phyloP scores from a whole-genome alignment of 2,888 invertebrate species.

The Phlogophora meticulosa region DNA sequence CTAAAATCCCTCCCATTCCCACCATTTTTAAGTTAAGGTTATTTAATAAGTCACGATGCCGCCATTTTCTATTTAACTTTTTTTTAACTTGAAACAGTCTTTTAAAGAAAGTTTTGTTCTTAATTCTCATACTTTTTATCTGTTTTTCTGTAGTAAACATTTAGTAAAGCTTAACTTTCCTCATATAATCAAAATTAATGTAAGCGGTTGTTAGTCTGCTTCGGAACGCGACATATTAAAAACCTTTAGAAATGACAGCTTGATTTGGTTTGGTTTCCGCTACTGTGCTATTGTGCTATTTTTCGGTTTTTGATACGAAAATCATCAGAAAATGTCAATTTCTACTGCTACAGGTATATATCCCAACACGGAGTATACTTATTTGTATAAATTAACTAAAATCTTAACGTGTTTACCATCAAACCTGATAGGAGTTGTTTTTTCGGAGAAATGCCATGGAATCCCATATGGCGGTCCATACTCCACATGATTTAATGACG shows the following conservation, averaged over 20 bases:
- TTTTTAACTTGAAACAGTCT: slow-evolving; percentile 14
- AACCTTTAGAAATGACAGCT: slow-evolving; percentile 90
- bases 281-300: slow-evolving; percentile 91
- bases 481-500: slow-evolving; percentile 90
- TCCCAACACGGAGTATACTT: slow-evolving; percentile 67
- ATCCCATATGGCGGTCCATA: slow-evolving; percentile 91
- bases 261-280: slow-evolving; percentile 91
- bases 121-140: not conserved
- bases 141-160: slow-evolving; percentile 5
- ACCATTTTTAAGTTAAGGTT: slow-evolving; percentile 82
- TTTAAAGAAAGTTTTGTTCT: not conserved
- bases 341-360: slow-evolving; percentile 89
- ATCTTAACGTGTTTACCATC: slow-evolving; percentile 76
- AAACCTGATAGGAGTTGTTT: slow-evolving; percentile 85
- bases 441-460: slow-evolving; percentile 90
- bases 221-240: slow-evolving; percentile 79
- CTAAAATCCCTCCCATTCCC: slow-evolving; percentile 82
- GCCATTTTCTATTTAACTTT: slow-evolving; percentile 58
- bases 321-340: slow-evolving; percentile 87
- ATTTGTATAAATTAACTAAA: slow-evolving; percentile 65
- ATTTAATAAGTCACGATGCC: slow-evolving; percentile 72
- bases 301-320: slow-evolving; percentile 87
- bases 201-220: slow-evolving; percentile 47
- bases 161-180: not conserved
- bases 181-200: slow-evolving; percentile 14